These are phyloP conservation scores for Silurus lanzhouensis DNA, from an alignment of 2,797 vertebrate species.

Conservation along the genomic window DNA sequence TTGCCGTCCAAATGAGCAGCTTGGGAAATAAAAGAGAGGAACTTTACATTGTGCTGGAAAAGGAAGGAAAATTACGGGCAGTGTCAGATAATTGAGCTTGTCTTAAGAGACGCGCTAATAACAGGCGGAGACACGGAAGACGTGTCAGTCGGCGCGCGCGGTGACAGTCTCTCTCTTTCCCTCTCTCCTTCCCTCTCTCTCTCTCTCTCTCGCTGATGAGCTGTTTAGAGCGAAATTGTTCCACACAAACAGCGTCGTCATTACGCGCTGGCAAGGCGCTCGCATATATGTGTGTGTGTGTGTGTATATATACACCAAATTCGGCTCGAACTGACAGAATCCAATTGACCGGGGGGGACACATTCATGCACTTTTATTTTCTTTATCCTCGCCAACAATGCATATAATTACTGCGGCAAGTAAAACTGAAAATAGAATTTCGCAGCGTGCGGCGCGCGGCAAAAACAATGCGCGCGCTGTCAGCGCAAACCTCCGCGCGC, in stretches of 20 bases:
- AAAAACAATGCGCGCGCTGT: constrained; percentile 78
- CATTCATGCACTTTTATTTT: constrained; percentile 85
- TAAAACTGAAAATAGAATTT: constrained; percentile 87
- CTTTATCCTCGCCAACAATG: constrained; percentile 86
- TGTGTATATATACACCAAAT: constrained; percentile 71
- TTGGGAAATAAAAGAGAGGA: constrained; percentile 82
- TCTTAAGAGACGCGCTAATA: constrained; percentile 86
- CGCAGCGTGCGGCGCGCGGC: constrained; percentile 69
- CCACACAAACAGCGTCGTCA: constrained; percentile 83
- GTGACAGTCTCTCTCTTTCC: constrained; percentile 78
- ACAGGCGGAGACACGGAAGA: constrained; percentile 82
- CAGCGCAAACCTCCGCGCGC: constrained; percentile 71
- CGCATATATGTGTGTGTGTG: constrained; percentile 64
- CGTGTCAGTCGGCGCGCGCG: constrained; percentile 80
- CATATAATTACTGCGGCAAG: constrained; percentile 84
- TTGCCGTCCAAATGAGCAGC: constrained; percentile 76
- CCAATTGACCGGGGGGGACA: constrained; percentile 85
- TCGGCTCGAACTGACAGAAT: constrained; percentile 86
- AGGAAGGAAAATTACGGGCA: constrained; percentile 86
- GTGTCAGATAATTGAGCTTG: constrained; percentile 89
- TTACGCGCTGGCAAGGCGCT: constrained; percentile 81
- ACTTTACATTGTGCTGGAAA: constrained; percentile 85
- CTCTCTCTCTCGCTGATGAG: constrained; percentile 77
- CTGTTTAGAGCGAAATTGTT: constrained; percentile 86
- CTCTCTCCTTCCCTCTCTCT: too few species aligned